Conservation (phyloP, 1,140 invertebrate genomes). For the Drosophila bocqueti region DNA sequence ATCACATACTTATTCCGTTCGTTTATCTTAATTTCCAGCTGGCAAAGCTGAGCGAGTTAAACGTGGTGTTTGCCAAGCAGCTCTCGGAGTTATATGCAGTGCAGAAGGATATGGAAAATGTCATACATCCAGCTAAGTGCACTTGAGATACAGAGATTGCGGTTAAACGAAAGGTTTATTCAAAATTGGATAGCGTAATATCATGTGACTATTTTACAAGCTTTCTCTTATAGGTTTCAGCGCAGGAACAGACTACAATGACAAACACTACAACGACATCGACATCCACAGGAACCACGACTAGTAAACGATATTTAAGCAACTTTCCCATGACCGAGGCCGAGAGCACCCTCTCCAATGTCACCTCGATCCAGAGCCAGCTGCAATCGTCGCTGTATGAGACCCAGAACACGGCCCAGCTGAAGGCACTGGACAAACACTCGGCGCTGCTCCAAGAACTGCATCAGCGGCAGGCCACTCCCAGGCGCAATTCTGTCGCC, state of each 20-base stretch:
- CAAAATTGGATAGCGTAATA: background rate
- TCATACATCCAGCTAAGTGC: slow-evolving; percentile 82
- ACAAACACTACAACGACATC: slow-evolving; percentile 74
- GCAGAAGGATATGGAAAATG: slow-evolving; percentile 87
- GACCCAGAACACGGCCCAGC: slow-evolving; percentile 64
- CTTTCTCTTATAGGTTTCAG: slow-evolving; percentile 70
- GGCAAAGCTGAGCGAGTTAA: slow-evolving; percentile 78
- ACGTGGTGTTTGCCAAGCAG: slow-evolving; percentile 78
- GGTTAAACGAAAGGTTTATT: slow-evolving; percentile 70
- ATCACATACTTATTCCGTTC: too few relatives aligned
- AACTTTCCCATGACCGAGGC: slow-evolving; percentile 75
- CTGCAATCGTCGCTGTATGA: slow-evolving; percentile 83
- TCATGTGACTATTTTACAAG: background rate
- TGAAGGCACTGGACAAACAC: slow-evolving; percentile 77
- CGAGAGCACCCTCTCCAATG: slow-evolving; percentile 84
- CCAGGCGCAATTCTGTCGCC: slow-evolving; percentile 36
- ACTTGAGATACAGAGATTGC: slow-evolving; percentile 84
- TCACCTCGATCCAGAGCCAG: slow-evolving; percentile 83
- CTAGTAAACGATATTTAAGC: slow-evolving; percentile 81
- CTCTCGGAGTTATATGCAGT: slow-evolving; percentile 82
- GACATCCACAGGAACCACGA: slow-evolving; percentile 62
- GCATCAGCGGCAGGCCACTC: slow-evolving; percentile 72
- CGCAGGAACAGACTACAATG: slow-evolving; percentile 76
- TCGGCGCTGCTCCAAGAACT: slow-evolving; percentile 75
- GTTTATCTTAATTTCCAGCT: slow-evolving; percentile 51